Evolutionary conservation across 2,113 vertebrate species (phyloP).

Genomic region (Grus americana): DNA sequence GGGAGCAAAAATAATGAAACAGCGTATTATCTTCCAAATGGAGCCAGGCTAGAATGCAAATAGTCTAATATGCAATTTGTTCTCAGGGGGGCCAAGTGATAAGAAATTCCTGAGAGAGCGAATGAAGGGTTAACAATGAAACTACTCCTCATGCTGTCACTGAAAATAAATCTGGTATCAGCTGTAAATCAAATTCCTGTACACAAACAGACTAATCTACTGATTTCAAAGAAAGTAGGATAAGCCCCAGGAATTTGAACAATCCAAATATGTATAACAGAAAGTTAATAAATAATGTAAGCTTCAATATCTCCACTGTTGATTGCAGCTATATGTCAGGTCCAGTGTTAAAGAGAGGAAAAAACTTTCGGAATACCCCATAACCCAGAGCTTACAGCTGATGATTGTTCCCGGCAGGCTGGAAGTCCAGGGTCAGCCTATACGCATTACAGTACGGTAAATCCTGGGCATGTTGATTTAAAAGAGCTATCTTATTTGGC

Average conservation of each 20-base stretch:
- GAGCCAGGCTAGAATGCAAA: not conserved
- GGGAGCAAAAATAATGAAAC: not conserved
- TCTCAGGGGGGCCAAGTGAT: not conserved
- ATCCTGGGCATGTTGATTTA: not conserved
- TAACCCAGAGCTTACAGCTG: rapidly evolving
- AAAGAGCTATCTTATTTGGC: not conserved
- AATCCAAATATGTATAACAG: not conserved
- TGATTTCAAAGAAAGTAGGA: not conserved
- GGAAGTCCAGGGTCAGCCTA: not conserved
- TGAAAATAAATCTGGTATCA: not conserved
- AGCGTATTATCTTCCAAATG: not conserved
- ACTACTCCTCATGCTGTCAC: not conserved
- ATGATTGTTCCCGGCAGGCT: not conserved
- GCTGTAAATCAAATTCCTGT: not conserved
- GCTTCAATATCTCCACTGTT: not conserved
- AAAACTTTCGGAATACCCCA: not conserved
- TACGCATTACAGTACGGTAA: not conserved
- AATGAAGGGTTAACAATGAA: not conserved
- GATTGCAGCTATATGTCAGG: not conserved
- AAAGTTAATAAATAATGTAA: not conserved
- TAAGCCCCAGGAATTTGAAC: not conserved
- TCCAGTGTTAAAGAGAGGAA: not conserved
- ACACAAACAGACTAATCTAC: not conserved
- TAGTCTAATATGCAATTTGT: not conserved
- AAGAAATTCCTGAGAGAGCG: not conserved